phyloP scores from a whole-genome alignment of 2,797 vertebrate genomes.

The Pteronotus mesoamericanus region DNA sequence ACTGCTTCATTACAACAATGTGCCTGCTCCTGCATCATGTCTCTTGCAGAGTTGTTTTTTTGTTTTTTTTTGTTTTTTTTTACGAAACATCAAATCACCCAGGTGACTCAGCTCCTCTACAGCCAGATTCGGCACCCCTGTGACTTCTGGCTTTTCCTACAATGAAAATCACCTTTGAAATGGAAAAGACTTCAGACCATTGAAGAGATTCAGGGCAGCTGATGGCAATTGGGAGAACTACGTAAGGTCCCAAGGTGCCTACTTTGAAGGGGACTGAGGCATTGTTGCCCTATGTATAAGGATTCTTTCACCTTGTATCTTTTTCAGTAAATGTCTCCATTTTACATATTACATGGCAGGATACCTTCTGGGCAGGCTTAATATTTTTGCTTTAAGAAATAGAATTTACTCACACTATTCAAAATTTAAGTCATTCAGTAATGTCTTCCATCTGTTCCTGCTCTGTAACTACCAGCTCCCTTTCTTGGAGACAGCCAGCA shows the following conservation, averaged over 20 bases:
- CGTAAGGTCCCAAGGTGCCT: background rate
- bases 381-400: conserved; percentile 44
- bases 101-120: too few species aligned
- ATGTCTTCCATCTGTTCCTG: background rate
- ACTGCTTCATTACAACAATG: too few species aligned
- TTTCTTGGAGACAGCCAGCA: background rate
- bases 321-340: too few species aligned
- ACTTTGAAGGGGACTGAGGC: background rate
- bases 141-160: background rate
- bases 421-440: background rate
- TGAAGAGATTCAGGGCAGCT: background rate
- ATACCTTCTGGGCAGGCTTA: background rate
- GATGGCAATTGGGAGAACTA: background rate
- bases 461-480: background rate
- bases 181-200: background rate
- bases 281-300: background rate
- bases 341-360: background rate
- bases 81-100: too few species aligned
- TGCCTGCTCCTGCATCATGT: too few species aligned
- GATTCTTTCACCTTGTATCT: background rate
- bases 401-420: background rate
- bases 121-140: too few species aligned
- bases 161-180: background rate
- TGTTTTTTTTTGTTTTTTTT: too few species aligned
- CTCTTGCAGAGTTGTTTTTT: too few species aligned